Base-by-base conservation (phyloP, 1,140 invertebrate genomes). In the Gryllus bimaculatus region DNA sequence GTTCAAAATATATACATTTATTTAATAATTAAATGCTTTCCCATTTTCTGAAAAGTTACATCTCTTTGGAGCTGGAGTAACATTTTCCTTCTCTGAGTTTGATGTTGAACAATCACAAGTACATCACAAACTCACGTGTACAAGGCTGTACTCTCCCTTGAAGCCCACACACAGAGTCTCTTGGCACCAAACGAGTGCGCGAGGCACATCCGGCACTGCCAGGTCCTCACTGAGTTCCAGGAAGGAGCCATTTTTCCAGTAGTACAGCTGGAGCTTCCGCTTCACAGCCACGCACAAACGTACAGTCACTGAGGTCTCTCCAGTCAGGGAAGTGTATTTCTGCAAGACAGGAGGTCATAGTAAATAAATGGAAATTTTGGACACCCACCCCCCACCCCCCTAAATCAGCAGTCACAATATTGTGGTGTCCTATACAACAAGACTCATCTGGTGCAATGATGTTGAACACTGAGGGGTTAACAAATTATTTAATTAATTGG, bases 241-340 rank as follows among this genome's bases (percentile, higher is more conserved):
- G 85, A 98, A 96, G 80, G 92, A 89, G 84, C 92, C 89, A 82
- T 94, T 93, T 84, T 97, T 97, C 90, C 95, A 97, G 85, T 93
- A 95, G 86, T 93, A 98, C 8, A 98, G 86, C 83, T 96, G 93
- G 12, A 98, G 85, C 86, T 94, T 94, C 83, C 94, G 89, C 85
- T 94, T 94, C 0, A 97, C 95, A 49, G 92, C 95, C 21, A 98
- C 95, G 85, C 95, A 97, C 76, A 99, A 86, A 76, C 94, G 88
- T 7, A 98, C 91, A 18, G 92, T 89, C 8, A 91, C 90, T 79
- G 91, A 91, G 76, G 89, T 89, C 83, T 93, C 91, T 20, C 94
- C 94, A 49, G 91, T 93, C 21, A 92, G 84, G 73, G 91, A 88
- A 81, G 86, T 86, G 79, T 86, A 84, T 83, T 87, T 89, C 89